A percentile compares a stretch with the other conserved stretches of the same genome.
Evolutionary conservation across 1,140 invertebrate genomes (phyloP).

Genomic region (Asobara japonica): DNA sequence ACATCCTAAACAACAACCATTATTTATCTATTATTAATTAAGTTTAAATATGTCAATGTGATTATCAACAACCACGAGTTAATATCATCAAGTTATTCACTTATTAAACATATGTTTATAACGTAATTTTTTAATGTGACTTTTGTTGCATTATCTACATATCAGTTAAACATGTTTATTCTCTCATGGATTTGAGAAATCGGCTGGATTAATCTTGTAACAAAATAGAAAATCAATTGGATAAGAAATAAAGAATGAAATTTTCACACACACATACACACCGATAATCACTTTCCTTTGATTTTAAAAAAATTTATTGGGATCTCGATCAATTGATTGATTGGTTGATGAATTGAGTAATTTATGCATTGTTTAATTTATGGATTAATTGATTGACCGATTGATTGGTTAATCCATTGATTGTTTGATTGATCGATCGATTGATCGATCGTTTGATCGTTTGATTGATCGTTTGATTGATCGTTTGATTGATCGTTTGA

Average conservation of each 20-base stretch:
- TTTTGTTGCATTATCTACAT: not conserved
- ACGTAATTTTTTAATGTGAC: not conserved
- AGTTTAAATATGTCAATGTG: constrained; percentile 28
- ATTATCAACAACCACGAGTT: constrained; percentile 24
- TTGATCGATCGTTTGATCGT: too few species aligned
- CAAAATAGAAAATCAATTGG: constrained; percentile 19
- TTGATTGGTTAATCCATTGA: too few species aligned
- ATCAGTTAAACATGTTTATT: not conserved
- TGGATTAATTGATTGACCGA: too few species aligned
- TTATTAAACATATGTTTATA: not conserved
- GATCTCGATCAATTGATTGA: too few species aligned
- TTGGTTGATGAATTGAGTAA: too few species aligned
- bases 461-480: too few species aligned
- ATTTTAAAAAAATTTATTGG: too few species aligned
- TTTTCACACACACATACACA: constrained; percentile 22
- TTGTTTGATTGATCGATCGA: too few species aligned
- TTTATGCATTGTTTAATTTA: too few species aligned
- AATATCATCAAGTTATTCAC: not conserved
- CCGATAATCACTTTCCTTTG: not conserved
- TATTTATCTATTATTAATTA: constrained; percentile 17
- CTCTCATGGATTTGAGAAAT: not conserved
- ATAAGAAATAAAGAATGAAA: constrained; percentile 21
- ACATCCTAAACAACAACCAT: not conserved
- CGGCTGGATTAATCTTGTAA: not conserved
- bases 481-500: too few species aligned